Percentiles rank a stretch among this genome's conserved stretches.
Evolutionary conservation across 2,888 invertebrate genomes (phyloP).

Genomic region (Drosophila formosana): DNA sequence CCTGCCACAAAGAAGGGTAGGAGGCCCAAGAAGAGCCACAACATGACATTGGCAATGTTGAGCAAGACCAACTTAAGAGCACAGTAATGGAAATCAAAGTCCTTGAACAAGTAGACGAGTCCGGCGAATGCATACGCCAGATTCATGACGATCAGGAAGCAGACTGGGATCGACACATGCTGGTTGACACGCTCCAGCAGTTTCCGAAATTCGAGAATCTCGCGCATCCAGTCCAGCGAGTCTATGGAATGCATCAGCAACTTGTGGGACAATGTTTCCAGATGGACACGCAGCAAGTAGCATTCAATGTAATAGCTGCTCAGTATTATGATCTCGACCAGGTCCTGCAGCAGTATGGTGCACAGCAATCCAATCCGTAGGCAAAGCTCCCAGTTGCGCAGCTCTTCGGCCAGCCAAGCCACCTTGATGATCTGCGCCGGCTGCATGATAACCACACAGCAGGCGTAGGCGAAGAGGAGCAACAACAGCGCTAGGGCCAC

Average conservation of each 20-base stretch:
- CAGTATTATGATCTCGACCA: conserved; percentile 93
- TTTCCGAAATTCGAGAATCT: conserved; percentile 92
- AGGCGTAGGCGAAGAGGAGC: conserved; percentile 89
- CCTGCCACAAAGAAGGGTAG: conserved; percentile 88
- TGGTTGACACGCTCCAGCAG: conserved; percentile 91
- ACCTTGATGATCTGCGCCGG: conserved; percentile 72
- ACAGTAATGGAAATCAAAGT: conserved; percentile 87
- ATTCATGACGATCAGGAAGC: conserved; percentile 91
- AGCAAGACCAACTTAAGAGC: conserved; percentile 88
- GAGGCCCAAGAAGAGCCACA: conserved; percentile 82
- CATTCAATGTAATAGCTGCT: conserved; percentile 94
- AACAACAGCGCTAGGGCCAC: conserved; percentile 90
- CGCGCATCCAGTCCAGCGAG: conserved; percentile 92
- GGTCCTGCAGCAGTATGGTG: conserved; percentile 91
- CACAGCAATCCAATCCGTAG: conserved; percentile 87
- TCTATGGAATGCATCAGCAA: conserved; percentile 90
- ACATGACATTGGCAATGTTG: conserved; percentile 87
- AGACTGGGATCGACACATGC: conserved; percentile 91
- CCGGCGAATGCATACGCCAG: conserved; percentile 91
- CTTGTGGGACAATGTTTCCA: conserved; percentile 90
- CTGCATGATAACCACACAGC: conserved; percentile 82
- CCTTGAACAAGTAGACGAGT: conserved; percentile 88
- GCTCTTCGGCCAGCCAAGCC: conserved; percentile 64
- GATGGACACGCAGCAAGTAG: conserved; percentile 90
- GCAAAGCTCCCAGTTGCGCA: conserved; percentile 67